Base-by-base conservation (phyloP, 1,140 invertebrate species). In the Solenopsis invicta region DNA sequence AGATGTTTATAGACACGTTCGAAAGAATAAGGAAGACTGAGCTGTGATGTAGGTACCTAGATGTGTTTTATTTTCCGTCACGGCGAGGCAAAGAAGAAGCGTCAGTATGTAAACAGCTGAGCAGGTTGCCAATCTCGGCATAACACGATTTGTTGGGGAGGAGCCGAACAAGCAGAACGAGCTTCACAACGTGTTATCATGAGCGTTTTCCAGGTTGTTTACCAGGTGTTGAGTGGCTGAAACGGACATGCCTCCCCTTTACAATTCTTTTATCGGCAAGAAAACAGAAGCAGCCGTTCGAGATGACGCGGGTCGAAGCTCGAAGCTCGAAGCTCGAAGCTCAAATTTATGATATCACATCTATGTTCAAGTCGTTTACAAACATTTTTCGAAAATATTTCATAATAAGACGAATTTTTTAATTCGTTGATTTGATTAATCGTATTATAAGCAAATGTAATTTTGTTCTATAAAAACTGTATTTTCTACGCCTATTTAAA, bases 81-180 rank as follows among this genome's bases (percentile, higher is more conserved):
- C 45, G 41, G 41, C 56, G 21, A 34, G 16, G 41, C 59, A 9
- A 34, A 76, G 9, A 61, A 89, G 34, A 24, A 89, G 50, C 10
- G 48, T 82, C 24, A 89, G 9, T 71, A 87, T 76, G 85, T 76
- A 89, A 64, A 56, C 45, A 18, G 21, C 10, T 61, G 48, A 72
- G 21, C 10, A 21, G 45, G 45, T 87, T 80, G 56, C 50, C 78
- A 82, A 64, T 82, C 64, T 89, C 84, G 52, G 56, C 88, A 89
- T 89, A 81, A 90, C 88, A 90, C 85, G 34, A 67, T 52, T 50
- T 62, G 12, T 87, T 76, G 18, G n/a, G 34, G 13, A 21, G 24
- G 41, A 24, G 2, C 37, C n/a, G 34, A 29, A 54, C 45, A 34
- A 72, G 13, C 64, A 71, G 24, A n/a, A 74, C 45, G 8, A 48